Evolutionary conservation across 2,113 vertebrate genomes (phyloP).

Genomic region (Copsychus sechellarum): DNA sequence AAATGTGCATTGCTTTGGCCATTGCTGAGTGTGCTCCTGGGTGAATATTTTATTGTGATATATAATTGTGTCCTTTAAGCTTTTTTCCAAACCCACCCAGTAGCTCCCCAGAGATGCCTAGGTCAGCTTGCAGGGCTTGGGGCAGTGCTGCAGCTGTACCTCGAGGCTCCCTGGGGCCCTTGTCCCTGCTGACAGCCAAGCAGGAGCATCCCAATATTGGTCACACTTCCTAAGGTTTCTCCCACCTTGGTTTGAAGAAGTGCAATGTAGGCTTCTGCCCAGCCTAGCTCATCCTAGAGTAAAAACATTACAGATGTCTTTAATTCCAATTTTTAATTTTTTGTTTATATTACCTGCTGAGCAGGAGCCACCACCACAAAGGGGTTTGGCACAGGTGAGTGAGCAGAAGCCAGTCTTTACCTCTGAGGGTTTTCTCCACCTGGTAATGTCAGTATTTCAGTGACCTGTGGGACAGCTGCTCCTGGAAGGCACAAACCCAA

Average conservation of each 20-base stretch:
- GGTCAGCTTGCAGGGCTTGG: too few relatives aligned
- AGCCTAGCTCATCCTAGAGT: neutral
- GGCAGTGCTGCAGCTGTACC: neutral
- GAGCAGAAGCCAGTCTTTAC: neutral
- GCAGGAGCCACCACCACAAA: neutral
- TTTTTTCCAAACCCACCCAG: accelerated
- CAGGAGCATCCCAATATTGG: accelerated
- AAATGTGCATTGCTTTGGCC: neutral
- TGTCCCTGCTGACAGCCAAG: neutral
- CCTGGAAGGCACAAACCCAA: neutral
- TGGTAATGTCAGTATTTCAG: neutral
- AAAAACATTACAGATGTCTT: neutral
- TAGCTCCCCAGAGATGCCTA: neutral
- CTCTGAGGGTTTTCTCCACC: neutral
- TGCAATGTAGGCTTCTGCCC: neutral
- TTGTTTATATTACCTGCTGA: neutral
- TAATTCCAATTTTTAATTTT: neutral
- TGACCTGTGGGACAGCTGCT: neutral
- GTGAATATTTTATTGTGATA: neutral
- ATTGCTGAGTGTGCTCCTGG: accelerated
- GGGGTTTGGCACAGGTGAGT: neutral
- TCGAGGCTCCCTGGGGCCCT: accelerated
- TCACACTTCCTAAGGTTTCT: neutral
- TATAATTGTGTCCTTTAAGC: neutral
- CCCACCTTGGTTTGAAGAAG: neutral